phyloP scores from a whole-genome alignment of 2,113 vertebrate species.

The Coryphaenoides rupestris region DNA sequence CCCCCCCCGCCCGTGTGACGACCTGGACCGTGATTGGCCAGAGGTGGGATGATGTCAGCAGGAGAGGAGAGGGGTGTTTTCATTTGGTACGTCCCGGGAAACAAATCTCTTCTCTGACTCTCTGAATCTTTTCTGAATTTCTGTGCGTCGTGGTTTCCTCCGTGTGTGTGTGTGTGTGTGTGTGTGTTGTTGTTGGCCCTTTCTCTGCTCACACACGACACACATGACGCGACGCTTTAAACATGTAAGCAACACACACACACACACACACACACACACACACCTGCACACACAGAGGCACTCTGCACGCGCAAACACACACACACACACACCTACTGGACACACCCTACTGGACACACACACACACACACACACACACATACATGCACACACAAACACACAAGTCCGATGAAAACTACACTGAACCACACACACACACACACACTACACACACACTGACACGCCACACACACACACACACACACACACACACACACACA shows the following conservation, averaged over 20 bases:
- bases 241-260: too few species aligned
- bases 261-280: conserved; percentile 3
- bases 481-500: conserved; percentile 11
- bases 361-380: conserved; percentile 16
- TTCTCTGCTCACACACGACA: too few species aligned
- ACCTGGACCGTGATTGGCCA: too few species aligned
- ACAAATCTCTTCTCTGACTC: neutral
- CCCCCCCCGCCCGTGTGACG: neutral
- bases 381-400: conserved; percentile 13
- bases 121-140: neutral
- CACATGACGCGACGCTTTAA: too few species aligned
- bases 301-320: conserved; percentile 10
- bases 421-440: neutral
- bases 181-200: too few species aligned
- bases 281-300: conserved; percentile 15
- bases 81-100: neutral
- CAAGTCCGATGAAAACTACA: neutral
- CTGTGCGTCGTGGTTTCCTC: neutral
- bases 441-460: conserved; percentile 1
- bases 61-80: neutral
- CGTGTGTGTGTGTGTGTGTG: too few species aligned
- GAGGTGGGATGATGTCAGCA: too few species aligned
- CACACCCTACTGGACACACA: conserved; percentile 6
- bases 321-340: conserved; percentile 4
- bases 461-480: conserved; percentile 1